These are phyloP conservation scores for Rissa tridactyla DNA, from an alignment of 2,113 vertebrate species.

Conservation along the genomic window DNA sequence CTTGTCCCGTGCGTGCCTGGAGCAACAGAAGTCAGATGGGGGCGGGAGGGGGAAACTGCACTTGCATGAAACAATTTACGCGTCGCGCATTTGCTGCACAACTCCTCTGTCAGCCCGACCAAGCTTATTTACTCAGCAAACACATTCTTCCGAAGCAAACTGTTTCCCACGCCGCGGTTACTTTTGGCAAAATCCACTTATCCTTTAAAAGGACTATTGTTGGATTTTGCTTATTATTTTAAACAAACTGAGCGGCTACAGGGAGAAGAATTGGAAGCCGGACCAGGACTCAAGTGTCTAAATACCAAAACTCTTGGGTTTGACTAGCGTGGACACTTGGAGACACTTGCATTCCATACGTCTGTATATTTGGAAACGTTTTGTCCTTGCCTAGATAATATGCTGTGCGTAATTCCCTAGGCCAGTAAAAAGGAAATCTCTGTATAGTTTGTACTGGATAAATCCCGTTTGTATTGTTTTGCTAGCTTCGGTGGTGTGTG, in stretches of 20 bases:
- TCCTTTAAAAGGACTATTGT: neutral
- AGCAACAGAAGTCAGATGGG: neutral
- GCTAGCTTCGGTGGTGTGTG: neutral
- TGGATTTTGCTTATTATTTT: neutral
- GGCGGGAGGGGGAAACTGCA: neutral
- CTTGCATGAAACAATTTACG: neutral
- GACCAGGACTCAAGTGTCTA: neutral
- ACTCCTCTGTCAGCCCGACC: neutral
- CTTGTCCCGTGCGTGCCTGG: neutral
- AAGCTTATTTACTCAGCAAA: neutral
- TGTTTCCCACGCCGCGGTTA: neutral
- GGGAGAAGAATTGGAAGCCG: neutral
- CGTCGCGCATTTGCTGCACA: accelerated
- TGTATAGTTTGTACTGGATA: neutral
- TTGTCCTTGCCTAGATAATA: neutral
- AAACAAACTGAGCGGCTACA: neutral
- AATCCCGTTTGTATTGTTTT: neutral
- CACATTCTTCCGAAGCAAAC: neutral
- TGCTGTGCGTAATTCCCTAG: neutral
- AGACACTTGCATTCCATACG: neutral
- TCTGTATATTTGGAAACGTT: neutral
- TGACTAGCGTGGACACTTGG: neutral
- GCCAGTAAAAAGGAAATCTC: neutral
- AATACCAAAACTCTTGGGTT: neutral
- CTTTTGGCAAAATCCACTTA: neutral